phyloP scores from a whole-genome alignment of 2,797 vertebrate genomes.

The Syngnathus rostellatus region DNA sequence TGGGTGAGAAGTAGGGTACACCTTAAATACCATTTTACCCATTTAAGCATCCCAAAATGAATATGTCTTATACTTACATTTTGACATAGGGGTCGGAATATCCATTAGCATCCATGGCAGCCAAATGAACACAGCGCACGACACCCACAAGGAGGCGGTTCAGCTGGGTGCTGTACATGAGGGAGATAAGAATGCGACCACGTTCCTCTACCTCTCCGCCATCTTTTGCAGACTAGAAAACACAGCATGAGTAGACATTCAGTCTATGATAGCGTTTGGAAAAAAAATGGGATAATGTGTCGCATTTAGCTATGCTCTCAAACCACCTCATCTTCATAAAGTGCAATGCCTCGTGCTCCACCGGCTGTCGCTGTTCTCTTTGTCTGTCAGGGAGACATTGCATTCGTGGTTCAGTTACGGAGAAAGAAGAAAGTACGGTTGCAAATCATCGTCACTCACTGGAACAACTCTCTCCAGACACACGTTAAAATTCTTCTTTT shows the following conservation, averaged over 20 bases:
- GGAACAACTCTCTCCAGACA: constrained; percentile 89
- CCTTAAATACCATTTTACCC: not conserved
- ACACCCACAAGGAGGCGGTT: constrained; percentile 85
- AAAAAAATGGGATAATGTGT: constrained; percentile 25
- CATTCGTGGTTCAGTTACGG: constrained; percentile 20
- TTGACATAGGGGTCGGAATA: constrained; percentile 97
- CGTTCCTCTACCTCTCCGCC: constrained; percentile 81
- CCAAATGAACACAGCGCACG: constrained; percentile 89
- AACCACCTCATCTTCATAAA: constrained; percentile 91
- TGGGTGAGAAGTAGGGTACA: too few relatives aligned
- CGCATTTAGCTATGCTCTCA: constrained; percentile 38
- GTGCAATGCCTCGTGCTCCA: constrained; percentile 81
- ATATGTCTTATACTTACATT: constrained; percentile 67
- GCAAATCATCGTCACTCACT: constrained; percentile 62
- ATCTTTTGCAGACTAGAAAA: constrained; percentile 69
- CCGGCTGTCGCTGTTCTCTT: constrained; percentile 82
- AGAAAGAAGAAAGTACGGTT: not conserved
- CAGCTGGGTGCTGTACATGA: constrained; percentile 90
- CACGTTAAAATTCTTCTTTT: constrained; percentile 93
- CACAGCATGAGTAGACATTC: constrained; percentile 4
- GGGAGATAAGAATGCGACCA: constrained; percentile 87
- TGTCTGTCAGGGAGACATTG: constrained; percentile 63
- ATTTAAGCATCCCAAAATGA: not conserved
- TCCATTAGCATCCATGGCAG: constrained; percentile 94
- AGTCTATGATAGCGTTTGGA: constrained; percentile 8